Conservation (phyloP, 2,888 invertebrate genomes). For the Harpalus rubripes region DNA sequence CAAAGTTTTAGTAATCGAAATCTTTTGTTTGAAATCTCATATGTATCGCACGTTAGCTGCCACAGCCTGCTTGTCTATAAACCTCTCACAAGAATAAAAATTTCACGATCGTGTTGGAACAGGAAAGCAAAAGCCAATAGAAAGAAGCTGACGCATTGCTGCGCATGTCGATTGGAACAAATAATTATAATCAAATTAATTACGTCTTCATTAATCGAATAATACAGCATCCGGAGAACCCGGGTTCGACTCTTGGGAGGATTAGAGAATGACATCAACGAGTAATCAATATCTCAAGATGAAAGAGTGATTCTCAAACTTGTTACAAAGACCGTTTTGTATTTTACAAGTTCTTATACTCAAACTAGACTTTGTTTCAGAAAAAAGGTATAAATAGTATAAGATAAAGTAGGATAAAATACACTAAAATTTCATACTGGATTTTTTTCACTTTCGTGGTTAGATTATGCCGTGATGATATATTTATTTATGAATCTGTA, state of each 20-base stretch:
- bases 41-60: conserved; percentile 44
- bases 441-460: no score
- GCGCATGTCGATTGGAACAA: conserved; percentile 37
- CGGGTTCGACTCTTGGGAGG: conserved; percentile 29
- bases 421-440: no score
- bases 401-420: no score
- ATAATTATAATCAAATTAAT: conserved; percentile 46
- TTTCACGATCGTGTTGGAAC: not conserved
- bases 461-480: no score
- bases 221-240: conserved; percentile 17
- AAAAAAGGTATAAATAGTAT: no score
- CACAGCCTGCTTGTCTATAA: conserved; percentile 44
- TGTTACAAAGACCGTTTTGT: not conserved
- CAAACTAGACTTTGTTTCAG: no score
- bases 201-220: conserved; percentile 40
- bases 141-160: conserved; percentile 42
- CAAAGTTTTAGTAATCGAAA: not conserved
- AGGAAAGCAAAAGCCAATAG: conserved; percentile 19
- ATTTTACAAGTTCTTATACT: no score
- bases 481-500: no score
- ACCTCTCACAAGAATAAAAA: conserved; percentile 9
- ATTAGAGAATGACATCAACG: not conserved
- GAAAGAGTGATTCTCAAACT: conserved; percentile 17
- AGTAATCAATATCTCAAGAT: conserved; percentile 7
- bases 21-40: conserved; percentile 6